Conservation (phyloP, 2,888 invertebrate species). For the Gymnoscelis rufifasciata region DNA sequence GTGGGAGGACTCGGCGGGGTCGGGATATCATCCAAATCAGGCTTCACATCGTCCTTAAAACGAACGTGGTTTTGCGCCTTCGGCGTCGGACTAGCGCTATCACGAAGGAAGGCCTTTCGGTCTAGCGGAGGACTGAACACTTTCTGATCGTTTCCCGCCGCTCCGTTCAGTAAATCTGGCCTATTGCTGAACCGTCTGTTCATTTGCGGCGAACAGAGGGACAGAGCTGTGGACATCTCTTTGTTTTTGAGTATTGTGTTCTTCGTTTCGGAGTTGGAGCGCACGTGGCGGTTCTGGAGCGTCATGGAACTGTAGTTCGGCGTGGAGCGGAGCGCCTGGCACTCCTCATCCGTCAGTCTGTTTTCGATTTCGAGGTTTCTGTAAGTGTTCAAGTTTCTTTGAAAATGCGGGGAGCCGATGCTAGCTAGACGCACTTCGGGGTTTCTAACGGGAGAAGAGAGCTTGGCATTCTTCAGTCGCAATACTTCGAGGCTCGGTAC, state of each 20-base stretch:
- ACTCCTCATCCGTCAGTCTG: slow-evolving; percentile 57
- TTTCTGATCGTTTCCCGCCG: slow-evolving; percentile 53
- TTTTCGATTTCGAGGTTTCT: slow-evolving; percentile 78
- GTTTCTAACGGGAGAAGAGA: slow-evolving; percentile 58
- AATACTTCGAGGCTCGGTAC: slow-evolving; percentile 82
- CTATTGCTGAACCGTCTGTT: slow-evolving; percentile 69
- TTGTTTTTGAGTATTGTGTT: slow-evolving; percentile 70
- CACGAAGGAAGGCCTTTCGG: slow-evolving; percentile 51
- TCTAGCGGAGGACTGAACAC: slow-evolving; percentile 65
- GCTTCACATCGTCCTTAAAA: slow-evolving; percentile 63
- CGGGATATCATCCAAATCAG: slow-evolving; percentile 58
- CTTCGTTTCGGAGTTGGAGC: slow-evolving; percentile 72
- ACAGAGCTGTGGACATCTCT: slow-evolving; percentile 62
- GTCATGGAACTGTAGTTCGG: slow-evolving; percentile 66
- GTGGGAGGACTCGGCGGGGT: slow-evolving; percentile 71
- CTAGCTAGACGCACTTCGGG: slow-evolving; percentile 78
- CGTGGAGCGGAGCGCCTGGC: slow-evolving; percentile 45
- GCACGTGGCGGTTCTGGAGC: slow-evolving; percentile 63
- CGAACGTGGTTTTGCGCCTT: slow-evolving; percentile 70
- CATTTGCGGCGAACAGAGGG: slow-evolving; percentile 79
- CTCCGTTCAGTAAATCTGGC: slow-evolving; percentile 66
- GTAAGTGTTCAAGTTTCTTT: slow-evolving; percentile 78
- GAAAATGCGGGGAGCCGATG: slow-evolving; percentile 82
- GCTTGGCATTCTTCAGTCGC: slow-evolving; percentile 76
- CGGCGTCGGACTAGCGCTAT: slow-evolving; percentile 56